Conservation (phyloP, 2,113 vertebrate genomes). For the Narcine bancroftii region DNA sequence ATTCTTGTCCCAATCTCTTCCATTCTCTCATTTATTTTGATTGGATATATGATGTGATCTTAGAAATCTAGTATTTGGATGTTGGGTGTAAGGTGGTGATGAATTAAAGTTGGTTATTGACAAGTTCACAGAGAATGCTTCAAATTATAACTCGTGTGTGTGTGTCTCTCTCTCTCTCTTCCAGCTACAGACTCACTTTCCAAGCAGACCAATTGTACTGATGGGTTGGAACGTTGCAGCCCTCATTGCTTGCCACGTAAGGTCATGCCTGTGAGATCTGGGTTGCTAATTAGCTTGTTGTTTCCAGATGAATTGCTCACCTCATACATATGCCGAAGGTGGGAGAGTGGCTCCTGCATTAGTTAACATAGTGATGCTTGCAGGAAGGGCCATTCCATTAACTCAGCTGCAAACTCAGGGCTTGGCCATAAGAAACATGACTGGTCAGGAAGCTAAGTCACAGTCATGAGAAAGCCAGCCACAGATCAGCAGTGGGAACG, state of each 20-base stretch:
- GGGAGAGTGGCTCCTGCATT: too few species aligned
- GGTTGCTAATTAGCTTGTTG: not conserved
- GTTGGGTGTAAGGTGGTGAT: not conserved
- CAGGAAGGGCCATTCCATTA: not conserved
- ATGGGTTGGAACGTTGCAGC: constrained; percentile 94
- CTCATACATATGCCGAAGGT: too few species aligned
- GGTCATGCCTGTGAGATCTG: constrained; percentile 43
- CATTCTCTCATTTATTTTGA: not conserved
- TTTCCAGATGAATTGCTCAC: not conserved
- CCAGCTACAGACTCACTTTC: constrained; percentile 90
- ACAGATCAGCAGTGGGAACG: not conserved
- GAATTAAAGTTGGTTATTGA: not conserved
- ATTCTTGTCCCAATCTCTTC: too few species aligned
- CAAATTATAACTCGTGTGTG: not conserved
- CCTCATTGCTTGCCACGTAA: constrained; percentile 88
- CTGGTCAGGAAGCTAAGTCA: not conserved
- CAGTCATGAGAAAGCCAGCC: not conserved
- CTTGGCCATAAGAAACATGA: not conserved
- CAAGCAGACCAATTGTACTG: constrained; percentile 86
- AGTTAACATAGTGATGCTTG: not conserved
- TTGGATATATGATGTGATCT: not conserved
- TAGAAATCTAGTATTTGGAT: not conserved
- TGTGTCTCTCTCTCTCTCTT: not conserved
- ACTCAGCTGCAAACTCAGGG: not conserved
- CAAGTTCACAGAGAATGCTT: not conserved